These are phyloP conservation scores for Chamaea fasciata DNA, from an alignment of 2,113 vertebrate genomes.

Conservation along the genomic window DNA sequence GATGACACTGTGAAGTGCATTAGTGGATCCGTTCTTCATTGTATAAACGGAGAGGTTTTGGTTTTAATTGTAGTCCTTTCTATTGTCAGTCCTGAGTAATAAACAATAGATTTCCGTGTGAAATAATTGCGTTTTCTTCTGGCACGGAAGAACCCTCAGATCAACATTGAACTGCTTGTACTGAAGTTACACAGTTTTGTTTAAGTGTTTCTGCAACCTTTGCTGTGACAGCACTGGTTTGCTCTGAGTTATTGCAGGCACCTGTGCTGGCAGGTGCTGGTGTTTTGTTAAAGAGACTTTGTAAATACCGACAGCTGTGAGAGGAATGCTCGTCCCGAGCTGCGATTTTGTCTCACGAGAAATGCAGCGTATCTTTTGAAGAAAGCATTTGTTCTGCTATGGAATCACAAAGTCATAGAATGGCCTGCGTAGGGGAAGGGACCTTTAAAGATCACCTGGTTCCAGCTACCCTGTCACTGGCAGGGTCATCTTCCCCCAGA, in stretches of 20 bases:
- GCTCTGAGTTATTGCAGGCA: neutral
- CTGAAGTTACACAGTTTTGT: neutral
- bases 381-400: neutral
- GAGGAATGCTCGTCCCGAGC: accelerated
- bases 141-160: neutral
- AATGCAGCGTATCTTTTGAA: neutral
- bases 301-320: accelerated
- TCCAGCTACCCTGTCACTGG: neutral
- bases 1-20: neutral
- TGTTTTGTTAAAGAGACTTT: neutral
- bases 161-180: neutral
- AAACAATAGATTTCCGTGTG: neutral
- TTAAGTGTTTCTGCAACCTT: neutral
- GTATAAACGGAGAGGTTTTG: neutral
- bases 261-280: neutral
- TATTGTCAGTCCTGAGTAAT: neutral
- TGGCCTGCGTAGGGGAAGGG: neutral
- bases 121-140: neutral
- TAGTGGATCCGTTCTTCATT: neutral
- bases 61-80: neutral
- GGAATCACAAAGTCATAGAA: neutral
- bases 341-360: neutral
- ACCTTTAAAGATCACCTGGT: neutral
- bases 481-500: neutral
- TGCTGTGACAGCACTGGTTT: neutral